Percentiles rank a stretch among this genome's conserved stretches.
These are phyloP conservation scores for Bothrops jararaca DNA, from an alignment of 2,113 vertebrate species.

Conservation along the genomic window DNA sequence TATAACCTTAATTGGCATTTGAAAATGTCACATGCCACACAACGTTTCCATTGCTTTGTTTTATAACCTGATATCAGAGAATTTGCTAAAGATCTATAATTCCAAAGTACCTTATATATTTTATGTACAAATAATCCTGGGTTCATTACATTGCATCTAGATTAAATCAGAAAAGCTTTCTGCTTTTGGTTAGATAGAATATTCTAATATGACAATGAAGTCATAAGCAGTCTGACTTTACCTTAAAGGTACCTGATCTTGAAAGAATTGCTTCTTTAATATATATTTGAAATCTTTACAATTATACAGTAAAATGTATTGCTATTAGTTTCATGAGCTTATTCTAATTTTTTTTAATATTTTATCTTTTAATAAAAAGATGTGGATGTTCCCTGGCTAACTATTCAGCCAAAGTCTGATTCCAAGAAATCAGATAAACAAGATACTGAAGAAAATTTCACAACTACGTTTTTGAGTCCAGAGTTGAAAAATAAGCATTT, in stretches of 20 bases:
- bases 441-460: conserved; percentile 79
- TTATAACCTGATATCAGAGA: background rate
- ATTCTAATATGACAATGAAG: background rate
- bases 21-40: background rate
- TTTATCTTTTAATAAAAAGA: conserved; percentile 73
- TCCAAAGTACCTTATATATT: background rate
- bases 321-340: conserved; percentile 45
- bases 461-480: conserved; percentile 75
- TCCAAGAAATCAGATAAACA: conserved; percentile 82
- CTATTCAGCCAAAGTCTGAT: conserved; percentile 77
- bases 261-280: conserved; percentile 9
- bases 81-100: background rate
- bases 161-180: background rate
- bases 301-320: conserved; percentile 23
- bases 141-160: background rate
- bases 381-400: conserved; percentile 91
- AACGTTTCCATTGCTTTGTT: background rate
- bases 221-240: background rate
- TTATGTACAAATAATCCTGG: background rate
- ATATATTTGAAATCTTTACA: conserved; percentile 52
- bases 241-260: background rate
- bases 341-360: conserved; percentile 41
- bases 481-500: conserved; percentile 75
- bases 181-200: background rate
- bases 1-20: background rate